A percentile compares a stretch with the other conserved stretches of the same genome.
Conservation (phyloP, 2,113 vertebrate species). For the Mellivora capensis region DNA sequence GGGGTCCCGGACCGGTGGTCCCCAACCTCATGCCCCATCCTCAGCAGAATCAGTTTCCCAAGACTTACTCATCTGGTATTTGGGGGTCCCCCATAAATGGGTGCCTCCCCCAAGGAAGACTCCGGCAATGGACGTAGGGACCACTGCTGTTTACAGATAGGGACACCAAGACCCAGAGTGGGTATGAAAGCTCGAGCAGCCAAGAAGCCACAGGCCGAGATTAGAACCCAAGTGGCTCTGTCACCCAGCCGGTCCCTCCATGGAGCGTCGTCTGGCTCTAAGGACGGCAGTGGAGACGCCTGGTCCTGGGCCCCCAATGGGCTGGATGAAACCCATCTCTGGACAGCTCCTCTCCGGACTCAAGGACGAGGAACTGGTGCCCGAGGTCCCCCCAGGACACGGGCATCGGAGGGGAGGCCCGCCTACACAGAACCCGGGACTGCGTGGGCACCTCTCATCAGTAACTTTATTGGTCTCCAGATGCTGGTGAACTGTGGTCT, state of each 20-base stretch:
- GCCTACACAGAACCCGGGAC: not conserved
- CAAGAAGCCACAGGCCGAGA: not conserved
- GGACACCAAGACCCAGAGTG: not conserved
- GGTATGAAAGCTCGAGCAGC: not conserved
- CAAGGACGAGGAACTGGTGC: too few species aligned
- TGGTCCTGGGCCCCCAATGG: not conserved
- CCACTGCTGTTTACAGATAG: too few species aligned
- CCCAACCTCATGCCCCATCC: not conserved
- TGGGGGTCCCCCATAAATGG: too few species aligned
- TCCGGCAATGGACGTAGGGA: too few species aligned
- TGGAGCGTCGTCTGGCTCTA: fast-evolving
- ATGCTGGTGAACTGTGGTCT: not conserved
- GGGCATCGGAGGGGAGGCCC: fast-evolving
- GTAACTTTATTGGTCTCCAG: slow-evolving; percentile 31
- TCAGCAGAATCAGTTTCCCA: not conserved
- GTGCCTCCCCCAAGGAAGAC: not conserved
- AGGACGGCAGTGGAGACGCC: fast-evolving
- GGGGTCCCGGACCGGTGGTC: not conserved
- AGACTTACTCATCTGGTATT: not conserved
- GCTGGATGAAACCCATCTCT: not conserved
- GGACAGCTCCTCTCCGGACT: fast-evolving
- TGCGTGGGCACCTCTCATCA: not conserved
- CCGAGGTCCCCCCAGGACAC: not conserved
- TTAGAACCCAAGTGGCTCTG: fast-evolving
- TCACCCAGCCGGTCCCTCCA: fast-evolving